Evolutionary conservation across 2,888 invertebrate species (phyloP).

Genomic region (Amiota mariae): DNA sequence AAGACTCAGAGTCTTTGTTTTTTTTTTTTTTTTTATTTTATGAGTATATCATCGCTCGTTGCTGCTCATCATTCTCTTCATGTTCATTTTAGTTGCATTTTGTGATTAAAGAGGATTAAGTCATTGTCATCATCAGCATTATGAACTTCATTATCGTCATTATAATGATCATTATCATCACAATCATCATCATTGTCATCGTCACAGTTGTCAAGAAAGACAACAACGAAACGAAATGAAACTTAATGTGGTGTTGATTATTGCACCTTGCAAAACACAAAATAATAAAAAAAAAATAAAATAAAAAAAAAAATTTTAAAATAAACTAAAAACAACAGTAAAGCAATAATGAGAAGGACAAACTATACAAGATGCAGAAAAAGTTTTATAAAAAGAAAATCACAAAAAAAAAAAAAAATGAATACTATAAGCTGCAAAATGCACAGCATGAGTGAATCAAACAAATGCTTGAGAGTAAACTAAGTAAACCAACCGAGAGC

Average conservation of each 20-base stretch:
- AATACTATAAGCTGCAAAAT: constrained; percentile 27
- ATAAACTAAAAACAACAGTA: constrained; percentile 29
- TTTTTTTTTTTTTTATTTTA: too few species aligned
- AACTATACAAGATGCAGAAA: constrained; percentile 45
- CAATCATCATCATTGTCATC: constrained; percentile 20
- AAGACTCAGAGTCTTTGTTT: too few species aligned
- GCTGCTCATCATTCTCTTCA: neutral
- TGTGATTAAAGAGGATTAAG: constrained; percentile 14
- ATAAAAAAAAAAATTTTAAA: too few species aligned
- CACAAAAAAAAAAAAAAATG: constrained; percentile 31
- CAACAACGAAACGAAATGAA: constrained; percentile 46
- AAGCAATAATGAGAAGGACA: constrained; percentile 22
- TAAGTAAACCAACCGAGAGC: constrained; percentile 21
- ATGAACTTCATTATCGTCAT: constrained; percentile 44
- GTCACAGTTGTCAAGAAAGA: constrained; percentile 31
- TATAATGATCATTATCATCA: constrained; percentile 44
- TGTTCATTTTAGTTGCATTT: neutral
- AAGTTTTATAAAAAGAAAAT: constrained; percentile 54
- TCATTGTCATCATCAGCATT: neutral
- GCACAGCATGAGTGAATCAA: too few species aligned
- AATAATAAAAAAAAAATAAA: neutral
- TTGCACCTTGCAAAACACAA: constrained; percentile 46
- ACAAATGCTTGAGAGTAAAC: too few species aligned
- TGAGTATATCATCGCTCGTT: neutral
- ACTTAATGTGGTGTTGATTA: constrained; percentile 37